Evolutionary conservation across 1,140 invertebrate genomes (phyloP), one percentile per base, ranked within the genome.

Genomic region (Megalopta genalis): DNA sequence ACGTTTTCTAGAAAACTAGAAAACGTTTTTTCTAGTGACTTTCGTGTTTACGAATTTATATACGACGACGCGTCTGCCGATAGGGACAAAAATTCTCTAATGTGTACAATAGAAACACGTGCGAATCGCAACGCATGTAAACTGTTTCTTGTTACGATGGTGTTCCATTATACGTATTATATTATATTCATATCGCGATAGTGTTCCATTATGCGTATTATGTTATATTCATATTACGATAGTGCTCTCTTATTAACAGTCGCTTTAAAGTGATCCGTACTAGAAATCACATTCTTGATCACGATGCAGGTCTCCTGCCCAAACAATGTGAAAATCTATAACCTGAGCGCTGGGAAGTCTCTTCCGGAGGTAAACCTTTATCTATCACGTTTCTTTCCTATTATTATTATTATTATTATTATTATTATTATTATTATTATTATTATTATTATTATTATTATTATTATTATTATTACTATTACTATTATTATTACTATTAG

Each of bases 281-380:
- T 46, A 12, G 23, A 63, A 49, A n/a, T n/a, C 6, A 21, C n/a
- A 9, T 21, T 9, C 42, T 76, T 27, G 16, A 18, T 3, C 37
- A 94, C 89, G 89, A 97, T 97, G 96, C 96, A 96, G 90, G 96
- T 97, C 59, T 96, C 95, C 62, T 96, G 96, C 92, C 95, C 96
- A 46, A 99, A 99, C 94, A 97, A 99, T 94, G 95, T 99, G 5
- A 99, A 99, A 94, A 99, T 99, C 74, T 99, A 99, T 91, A 99
- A 99, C 94, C 93, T 99, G 32, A 99, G 97, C 93, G 96, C 97
- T 81, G 98, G 98, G 81, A 99, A 99, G 94, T 98, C 98, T 49
- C 93, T 99, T 80, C 99, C 99, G 73, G 98, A 99, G 92, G 98
- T 99, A 95, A 95, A 72, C 74, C 62, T 57, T 27, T 32, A 54